phyloP scores from a whole-genome alignment of 2,113 vertebrate species.

The Ptyas mucosa region DNA sequence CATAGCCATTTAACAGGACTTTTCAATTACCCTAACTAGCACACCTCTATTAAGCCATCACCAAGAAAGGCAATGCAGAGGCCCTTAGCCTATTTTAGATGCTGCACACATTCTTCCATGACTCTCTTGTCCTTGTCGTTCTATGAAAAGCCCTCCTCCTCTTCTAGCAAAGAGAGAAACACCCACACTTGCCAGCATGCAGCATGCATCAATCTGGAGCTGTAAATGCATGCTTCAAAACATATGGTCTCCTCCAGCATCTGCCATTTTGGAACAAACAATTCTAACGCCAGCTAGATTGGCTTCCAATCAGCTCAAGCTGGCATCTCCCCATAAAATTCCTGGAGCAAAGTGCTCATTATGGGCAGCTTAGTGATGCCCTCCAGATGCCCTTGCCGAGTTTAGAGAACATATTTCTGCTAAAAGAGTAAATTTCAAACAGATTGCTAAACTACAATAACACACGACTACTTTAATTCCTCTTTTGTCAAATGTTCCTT shows the following conservation, averaged over 20 bases:
- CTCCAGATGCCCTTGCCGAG: slow-evolving; percentile 17
- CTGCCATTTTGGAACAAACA: background rate
- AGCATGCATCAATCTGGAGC: slow-evolving; percentile 9
- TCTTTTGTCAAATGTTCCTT: slow-evolving; percentile 7
- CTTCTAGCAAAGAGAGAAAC: background rate
- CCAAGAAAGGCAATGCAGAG: background rate
- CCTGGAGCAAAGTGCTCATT: background rate
- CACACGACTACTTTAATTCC: background rate
- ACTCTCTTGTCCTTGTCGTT: background rate
- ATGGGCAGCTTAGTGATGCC: background rate
- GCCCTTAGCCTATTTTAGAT: background rate
- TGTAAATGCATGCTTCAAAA: slow-evolving; percentile 14
- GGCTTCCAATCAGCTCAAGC: background rate
- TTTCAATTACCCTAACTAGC: background rate
- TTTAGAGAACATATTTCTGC: background rate
- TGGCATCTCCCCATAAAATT: slow-evolving; percentile 4
- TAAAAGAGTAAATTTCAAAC: slow-evolving; percentile 3
- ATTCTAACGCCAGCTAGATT: background rate
- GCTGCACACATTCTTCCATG: background rate
- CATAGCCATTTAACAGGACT: no score
- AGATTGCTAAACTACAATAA: slow-evolving; percentile 5
- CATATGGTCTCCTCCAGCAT: background rate
- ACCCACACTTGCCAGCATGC: background rate
- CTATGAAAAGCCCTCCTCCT: background rate
- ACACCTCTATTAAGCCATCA: background rate